These are phyloP conservation scores for Otis tarda DNA, from an alignment of 2,113 vertebrate species.

Conservation along the genomic window DNA sequence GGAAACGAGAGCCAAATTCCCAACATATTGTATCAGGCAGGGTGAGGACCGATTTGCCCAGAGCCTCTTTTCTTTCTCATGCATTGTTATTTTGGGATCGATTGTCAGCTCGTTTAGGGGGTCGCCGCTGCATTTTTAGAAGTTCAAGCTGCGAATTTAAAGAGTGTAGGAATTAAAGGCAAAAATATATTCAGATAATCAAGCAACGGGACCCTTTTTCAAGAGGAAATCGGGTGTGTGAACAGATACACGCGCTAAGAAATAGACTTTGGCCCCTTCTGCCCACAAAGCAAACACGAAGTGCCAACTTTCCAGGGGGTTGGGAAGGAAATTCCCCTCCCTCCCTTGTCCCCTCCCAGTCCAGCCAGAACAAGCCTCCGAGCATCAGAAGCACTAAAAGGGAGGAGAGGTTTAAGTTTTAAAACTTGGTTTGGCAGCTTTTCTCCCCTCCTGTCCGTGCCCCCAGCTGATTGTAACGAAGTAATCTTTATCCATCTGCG, in stretches of 20 bases:
- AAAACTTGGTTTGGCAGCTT: slow-evolving; percentile 42
- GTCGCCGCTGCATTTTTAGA: not conserved
- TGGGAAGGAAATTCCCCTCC: not conserved
- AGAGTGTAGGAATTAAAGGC: not conserved
- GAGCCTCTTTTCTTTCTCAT: not conserved
- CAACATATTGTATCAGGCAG: not conserved
- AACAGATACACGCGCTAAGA: not conserved
- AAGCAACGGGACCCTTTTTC: not conserved
- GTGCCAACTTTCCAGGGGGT: not conserved
- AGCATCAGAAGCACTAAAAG: not conserved
- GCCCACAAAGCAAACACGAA: slow-evolving; percentile 38
- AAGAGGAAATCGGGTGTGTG: slow-evolving; percentile 1
- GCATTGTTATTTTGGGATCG: not conserved
- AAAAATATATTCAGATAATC: not conserved
- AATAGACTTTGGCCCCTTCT: slow-evolving; percentile 51
- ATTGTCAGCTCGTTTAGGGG: slow-evolving; percentile 8
- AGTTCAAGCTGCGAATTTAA: not conserved
- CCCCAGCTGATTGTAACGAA: slow-evolving; percentile 65
- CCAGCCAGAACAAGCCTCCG: not conserved
- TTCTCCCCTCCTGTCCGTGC: not conserved
- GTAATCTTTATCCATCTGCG: slow-evolving; percentile 72
- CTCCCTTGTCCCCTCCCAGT: not conserved
- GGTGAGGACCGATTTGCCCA: not conserved
- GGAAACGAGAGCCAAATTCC: not conserved
- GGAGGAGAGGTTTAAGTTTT: not conserved